These are phyloP conservation scores for Conus ventricosus DNA, from an alignment of 1,140 invertebrate genomes.

Conservation along the genomic window DNA sequence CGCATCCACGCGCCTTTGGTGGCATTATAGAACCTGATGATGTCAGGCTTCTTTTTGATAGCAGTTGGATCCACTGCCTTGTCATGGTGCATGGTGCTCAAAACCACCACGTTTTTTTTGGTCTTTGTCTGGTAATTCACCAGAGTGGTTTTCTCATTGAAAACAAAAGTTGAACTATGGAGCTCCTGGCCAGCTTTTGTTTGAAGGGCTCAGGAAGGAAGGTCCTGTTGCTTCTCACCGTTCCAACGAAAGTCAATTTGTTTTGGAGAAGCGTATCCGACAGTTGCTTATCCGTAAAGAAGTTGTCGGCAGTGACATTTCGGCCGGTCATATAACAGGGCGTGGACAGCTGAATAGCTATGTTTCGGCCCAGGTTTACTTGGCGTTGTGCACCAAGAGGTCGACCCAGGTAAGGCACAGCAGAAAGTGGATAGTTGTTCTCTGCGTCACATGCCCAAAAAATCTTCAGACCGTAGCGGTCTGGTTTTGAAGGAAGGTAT, in stretches of 20 bases:
- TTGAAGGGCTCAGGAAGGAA: slow-evolving; percentile 35
- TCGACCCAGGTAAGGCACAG: slow-evolving; percentile 39
- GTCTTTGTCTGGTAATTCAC: slow-evolving; percentile 63
- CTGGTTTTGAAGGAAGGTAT: slow-evolving; percentile 76
- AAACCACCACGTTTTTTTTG: slow-evolving; percentile 65
- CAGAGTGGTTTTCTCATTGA: slow-evolving; percentile 56
- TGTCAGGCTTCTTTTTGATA: slow-evolving; percentile 69
- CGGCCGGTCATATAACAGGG: slow-evolving; percentile 35
- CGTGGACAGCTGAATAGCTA: slow-evolving; percentile 24
- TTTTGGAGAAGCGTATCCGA: slow-evolving; percentile 18
- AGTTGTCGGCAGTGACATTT: slow-evolving; percentile 46
- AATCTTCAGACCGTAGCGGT: slow-evolving; percentile 76
- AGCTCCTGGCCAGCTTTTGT: not conserved
- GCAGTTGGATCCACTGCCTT: slow-evolving; percentile 23
- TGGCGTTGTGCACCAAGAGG: slow-evolving; percentile 2
- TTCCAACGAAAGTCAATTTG: slow-evolving; percentile 28
- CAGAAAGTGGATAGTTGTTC: slow-evolving; percentile 39
- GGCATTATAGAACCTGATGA: slow-evolving; percentile 72
- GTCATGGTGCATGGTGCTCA: slow-evolving; percentile 67
- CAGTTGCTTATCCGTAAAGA: slow-evolving; percentile 32
- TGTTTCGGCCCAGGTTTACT: slow-evolving; percentile 16
- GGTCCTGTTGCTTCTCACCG: slow-evolving; percentile 5
- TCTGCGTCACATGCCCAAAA: slow-evolving; percentile 45
- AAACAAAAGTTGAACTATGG: slow-evolving; percentile 35
- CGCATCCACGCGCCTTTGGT: slow-evolving; percentile 75